A percentile compares a stretch with the other conserved stretches of the same genome.
Evolutionary conservation across 1,140 invertebrate genomes (phyloP).

Genomic region (Protaetia brevitarsis): DNA sequence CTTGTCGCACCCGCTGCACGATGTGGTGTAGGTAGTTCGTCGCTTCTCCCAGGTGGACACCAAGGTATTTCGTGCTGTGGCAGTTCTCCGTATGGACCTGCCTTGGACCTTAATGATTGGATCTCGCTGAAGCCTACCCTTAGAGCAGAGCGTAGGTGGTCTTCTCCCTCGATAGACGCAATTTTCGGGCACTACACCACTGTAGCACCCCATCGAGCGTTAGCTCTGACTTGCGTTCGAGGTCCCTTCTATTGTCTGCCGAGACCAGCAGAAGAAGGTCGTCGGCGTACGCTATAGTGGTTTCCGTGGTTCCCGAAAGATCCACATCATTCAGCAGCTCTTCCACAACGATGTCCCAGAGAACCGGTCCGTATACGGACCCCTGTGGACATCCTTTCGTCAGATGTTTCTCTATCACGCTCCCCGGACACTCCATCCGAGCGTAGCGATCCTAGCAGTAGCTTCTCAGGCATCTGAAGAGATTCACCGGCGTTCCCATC

Average conservation of each 20-base stretch:
- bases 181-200: not conserved
- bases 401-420: conserved; percentile 29
- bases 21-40: not conserved
- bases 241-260: not conserved
- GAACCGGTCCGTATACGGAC: conserved; percentile 11
- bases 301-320: too few species aligned
- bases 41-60: not conserved
- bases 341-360: conserved; percentile 15
- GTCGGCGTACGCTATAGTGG: conserved; percentile 7
- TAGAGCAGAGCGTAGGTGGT: not conserved
- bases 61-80: not conserved
- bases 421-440: conserved; percentile 35
- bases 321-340: not conserved
- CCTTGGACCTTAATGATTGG: not conserved
- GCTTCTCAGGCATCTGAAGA: conserved; percentile 26
- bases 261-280: conserved; percentile 1
- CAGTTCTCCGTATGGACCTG: not conserved
- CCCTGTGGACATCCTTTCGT: conserved; percentile 31
- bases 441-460: conserved; percentile 22
- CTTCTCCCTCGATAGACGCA: not conserved
- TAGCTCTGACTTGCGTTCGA: not conserved
- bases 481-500: conserved; percentile 28
- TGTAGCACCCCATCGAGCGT: not conserved
- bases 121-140: not conserved
- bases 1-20: not conserved